phyloP scores from a whole-genome alignment of 2,797 vertebrate genomes.

The Carcharodon carcharias region DNA sequence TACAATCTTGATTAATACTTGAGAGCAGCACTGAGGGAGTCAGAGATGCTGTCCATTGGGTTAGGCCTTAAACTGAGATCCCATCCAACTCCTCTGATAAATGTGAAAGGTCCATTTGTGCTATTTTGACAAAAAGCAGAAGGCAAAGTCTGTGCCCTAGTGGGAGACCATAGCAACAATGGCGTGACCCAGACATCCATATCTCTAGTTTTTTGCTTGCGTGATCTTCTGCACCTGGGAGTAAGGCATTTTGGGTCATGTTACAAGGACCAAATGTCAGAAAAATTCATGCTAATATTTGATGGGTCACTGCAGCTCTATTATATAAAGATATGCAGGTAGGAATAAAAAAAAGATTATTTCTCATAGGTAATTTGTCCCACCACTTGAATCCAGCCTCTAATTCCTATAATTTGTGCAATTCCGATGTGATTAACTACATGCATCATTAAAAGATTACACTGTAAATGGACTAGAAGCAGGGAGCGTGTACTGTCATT shows the following conservation, averaged over 20 bases:
- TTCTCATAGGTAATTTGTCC: neutral
- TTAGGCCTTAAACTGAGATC: neutral
- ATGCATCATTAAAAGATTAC: neutral
- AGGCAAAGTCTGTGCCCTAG: neutral
- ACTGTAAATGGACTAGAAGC: neutral
- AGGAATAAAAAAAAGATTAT: neutral
- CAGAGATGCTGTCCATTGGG: no score
- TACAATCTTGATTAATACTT: neutral
- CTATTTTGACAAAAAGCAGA: no score
- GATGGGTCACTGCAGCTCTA: neutral
- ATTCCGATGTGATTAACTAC: neutral
- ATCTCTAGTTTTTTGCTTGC: neutral
- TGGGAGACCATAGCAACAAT: neutral
- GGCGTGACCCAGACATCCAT: neutral
- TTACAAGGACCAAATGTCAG: neutral
- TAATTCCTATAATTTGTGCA: neutral
- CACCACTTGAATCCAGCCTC: neutral
- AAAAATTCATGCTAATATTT: neutral
- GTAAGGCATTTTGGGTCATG: neutral
- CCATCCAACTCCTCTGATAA: no score
- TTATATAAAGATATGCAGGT: neutral
- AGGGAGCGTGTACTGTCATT: neutral
- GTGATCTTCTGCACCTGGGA: neutral
- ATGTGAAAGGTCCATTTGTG: neutral
- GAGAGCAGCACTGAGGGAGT: neutral